A percentile compares a stretch with the other conserved stretches of the same genome.
These are phyloP conservation scores for Odontamblyopus lacepedii DNA, from an alignment of 2,797 vertebrate species.

Conservation along the genomic window DNA sequence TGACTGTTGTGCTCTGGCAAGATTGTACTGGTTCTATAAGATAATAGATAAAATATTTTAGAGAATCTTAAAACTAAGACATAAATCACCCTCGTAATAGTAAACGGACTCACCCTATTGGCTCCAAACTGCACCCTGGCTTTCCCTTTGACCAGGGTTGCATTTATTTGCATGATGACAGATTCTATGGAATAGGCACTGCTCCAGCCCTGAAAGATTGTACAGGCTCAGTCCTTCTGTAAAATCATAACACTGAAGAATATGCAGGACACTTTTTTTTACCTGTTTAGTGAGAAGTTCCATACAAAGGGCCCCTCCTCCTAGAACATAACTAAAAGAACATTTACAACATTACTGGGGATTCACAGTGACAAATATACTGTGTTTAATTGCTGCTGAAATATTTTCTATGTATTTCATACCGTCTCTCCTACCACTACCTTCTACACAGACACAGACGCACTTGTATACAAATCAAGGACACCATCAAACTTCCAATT, in stretches of 20 bases:
- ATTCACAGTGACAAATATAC: neutral
- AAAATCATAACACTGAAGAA: neutral
- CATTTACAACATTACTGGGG: neutral
- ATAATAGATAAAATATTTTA: constrained; percentile 14
- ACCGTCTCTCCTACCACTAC: neutral
- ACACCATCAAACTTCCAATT: neutral
- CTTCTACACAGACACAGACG: neutral
- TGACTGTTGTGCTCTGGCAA: constrained; percentile 98
- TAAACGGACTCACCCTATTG: constrained; percentile 87
- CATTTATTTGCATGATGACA: constrained; percentile 99
- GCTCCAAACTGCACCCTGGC: constrained; percentile 99
- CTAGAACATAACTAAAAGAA: constrained; percentile 89
- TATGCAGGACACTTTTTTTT: neutral
- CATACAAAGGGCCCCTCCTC: constrained; percentile 98
- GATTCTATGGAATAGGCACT: constrained; percentile 99
- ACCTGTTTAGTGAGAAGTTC: constrained; percentile 99
- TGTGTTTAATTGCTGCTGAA: neutral
- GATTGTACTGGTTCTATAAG: constrained; percentile 96
- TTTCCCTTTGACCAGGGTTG: constrained; percentile 99
- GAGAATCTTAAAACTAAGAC: constrained; percentile 2
- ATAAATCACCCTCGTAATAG: neutral
- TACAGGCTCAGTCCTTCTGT: neutral
- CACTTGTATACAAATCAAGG: neutral
- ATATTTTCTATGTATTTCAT: neutral
- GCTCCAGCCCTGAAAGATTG: constrained; percentile 90